Conservation (phyloP, 2,888 invertebrate genomes). For the Lycia hirtaria region DNA sequence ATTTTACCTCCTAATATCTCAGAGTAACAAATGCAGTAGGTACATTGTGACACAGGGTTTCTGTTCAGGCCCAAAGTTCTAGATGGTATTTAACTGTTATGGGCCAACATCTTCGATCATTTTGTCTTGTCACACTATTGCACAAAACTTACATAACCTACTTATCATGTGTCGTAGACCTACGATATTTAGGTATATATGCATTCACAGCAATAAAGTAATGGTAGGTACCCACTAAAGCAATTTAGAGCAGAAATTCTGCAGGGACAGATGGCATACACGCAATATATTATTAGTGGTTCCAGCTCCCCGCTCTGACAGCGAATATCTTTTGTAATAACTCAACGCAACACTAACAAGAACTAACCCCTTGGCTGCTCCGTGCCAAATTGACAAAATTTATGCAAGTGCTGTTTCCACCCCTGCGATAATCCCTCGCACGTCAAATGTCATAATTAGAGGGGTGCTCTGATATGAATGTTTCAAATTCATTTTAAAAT, state of each 20-base stretch:
- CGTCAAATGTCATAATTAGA: slow-evolving; percentile 79
- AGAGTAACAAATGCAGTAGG: too few species aligned
- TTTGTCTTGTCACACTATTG: too few species aligned
- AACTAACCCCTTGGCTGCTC: slow-evolving; percentile 46
- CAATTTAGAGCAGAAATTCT: slow-evolving; percentile 3
- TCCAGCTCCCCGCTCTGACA: slow-evolving; percentile 23
- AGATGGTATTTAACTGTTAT: too few species aligned
- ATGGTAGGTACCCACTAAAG: neutral
- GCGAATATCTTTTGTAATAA: slow-evolving; percentile 48
- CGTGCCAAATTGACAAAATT: slow-evolving; percentile 82
- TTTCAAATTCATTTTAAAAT: slow-evolving; percentile 24
- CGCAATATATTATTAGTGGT: slow-evolving; percentile 25
- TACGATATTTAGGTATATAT: neutral
- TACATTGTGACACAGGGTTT: too few species aligned
- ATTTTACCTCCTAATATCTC: too few species aligned
- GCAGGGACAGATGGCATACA: slow-evolving; percentile 25
- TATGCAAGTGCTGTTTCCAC: slow-evolving; percentile 71
- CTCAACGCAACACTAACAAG: slow-evolving; percentile 37
- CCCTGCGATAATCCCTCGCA: slow-evolving; percentile 58
- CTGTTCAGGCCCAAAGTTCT: too few species aligned
- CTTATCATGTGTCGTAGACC: too few species aligned
- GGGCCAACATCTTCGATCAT: too few species aligned
- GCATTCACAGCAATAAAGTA: neutral
- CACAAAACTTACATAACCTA: too few species aligned
- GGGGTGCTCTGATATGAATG: slow-evolving; percentile 48